phyloP scores from a whole-genome alignment of 1,140 invertebrate genomes.

The Pristionchus pacificus region DNA sequence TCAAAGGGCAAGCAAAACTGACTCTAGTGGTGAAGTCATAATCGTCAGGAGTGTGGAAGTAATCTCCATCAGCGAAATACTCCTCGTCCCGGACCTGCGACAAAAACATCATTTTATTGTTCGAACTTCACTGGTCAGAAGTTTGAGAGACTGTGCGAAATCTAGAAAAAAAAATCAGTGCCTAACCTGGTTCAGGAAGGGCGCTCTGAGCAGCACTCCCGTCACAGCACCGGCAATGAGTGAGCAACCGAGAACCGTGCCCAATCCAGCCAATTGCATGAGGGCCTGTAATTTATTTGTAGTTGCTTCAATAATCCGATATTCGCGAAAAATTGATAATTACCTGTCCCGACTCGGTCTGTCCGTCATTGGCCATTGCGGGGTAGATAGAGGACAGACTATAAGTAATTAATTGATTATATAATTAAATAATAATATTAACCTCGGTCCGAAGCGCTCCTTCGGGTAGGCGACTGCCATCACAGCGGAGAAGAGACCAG shows the following conservation, averaged over 20 bases:
- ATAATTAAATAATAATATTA: background rate
- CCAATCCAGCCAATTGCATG: conserved; percentile 44
- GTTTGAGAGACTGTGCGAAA: background rate
- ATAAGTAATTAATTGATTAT: background rate
- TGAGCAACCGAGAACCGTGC: conserved; percentile 39
- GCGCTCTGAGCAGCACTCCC: conserved; percentile 40
- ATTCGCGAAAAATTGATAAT: background rate
- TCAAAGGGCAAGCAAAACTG: conserved; percentile 7
- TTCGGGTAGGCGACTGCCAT: conserved; percentile 19
- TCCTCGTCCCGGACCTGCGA: conserved; percentile 51
- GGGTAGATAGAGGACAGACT: background rate
- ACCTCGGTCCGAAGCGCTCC: conserved; percentile 15
- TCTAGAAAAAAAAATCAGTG: conserved; percentile 10
- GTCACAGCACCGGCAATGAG: conserved; percentile 55
- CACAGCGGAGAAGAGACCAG: conserved; percentile 68
- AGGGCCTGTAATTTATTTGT: conserved; percentile 36
- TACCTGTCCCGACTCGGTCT: background rate
- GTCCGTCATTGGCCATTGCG: background rate
- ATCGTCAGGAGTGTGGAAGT: conserved; percentile 53
- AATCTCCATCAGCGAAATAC: conserved; percentile 45
- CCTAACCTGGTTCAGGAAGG: background rate
- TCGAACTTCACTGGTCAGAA: conserved; percentile 49
- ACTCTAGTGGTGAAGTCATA: conserved; percentile 55
- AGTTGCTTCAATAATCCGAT: background rate
- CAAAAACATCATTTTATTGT: conserved; percentile 46